Conservation (phyloP, 2,797 vertebrate species). For the Harpagifer antarcticus region DNA sequence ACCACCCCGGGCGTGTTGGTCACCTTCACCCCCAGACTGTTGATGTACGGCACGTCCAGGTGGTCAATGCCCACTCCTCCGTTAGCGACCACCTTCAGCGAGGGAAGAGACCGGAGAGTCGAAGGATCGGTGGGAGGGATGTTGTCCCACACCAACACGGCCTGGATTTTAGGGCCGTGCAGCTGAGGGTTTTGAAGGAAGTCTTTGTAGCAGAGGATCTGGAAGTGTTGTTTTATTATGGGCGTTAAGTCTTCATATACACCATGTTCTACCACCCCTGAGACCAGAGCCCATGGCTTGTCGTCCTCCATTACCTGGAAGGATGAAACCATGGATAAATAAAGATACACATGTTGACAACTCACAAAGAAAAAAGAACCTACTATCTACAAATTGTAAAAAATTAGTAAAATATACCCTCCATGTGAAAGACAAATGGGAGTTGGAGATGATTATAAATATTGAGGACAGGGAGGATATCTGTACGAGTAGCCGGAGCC, state of each 20-base stretch:
- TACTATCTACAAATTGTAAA: too few species aligned
- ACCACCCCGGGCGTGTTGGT: slow-evolving; percentile 67
- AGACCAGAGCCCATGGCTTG: slow-evolving; percentile 80
- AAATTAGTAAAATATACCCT: too few species aligned
- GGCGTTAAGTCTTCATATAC: slow-evolving; percentile 62
- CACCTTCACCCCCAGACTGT: slow-evolving; percentile 54
- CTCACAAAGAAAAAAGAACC: too few species aligned
- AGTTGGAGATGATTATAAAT: too few species aligned
- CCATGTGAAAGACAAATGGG: too few species aligned
- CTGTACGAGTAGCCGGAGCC: too few species aligned
- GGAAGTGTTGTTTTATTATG: slow-evolving; percentile 80
- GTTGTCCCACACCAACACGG: slow-evolving; percentile 16
- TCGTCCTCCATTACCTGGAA: slow-evolving; percentile 74
- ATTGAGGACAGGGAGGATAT: too few species aligned
- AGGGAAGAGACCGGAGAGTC: slow-evolving; percentile 37
- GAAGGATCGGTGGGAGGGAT: slow-evolving; percentile 2
- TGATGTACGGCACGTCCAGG: slow-evolving; percentile 53
- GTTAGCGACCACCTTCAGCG: slow-evolving; percentile 50
- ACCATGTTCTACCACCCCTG: slow-evolving; percentile 51
- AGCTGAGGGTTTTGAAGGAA: slow-evolving; percentile 78
- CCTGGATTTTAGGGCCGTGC: slow-evolving; percentile 81
- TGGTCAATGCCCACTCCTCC: slow-evolving; percentile 60
- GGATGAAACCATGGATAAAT: background rate
- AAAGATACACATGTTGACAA: too few species aligned
- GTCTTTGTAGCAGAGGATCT: slow-evolving; percentile 79